Evolutionary conservation across 2,113 vertebrate species (phyloP).

Genomic region (Motacilla tschutschensis): DNA sequence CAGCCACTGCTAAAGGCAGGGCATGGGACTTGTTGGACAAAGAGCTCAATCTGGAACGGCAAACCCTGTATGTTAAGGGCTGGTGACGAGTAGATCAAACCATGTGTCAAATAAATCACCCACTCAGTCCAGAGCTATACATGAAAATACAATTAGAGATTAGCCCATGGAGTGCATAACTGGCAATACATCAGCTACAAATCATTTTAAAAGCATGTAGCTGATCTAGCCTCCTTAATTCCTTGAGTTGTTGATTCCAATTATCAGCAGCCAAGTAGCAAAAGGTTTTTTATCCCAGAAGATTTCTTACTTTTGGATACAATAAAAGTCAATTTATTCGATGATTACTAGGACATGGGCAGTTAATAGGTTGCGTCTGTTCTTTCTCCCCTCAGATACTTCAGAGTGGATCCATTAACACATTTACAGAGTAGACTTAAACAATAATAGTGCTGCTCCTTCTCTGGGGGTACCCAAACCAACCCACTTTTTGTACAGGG

Average conservation of each 20-base stretch:
- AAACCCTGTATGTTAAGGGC: background rate
- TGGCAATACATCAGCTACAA: constrained; percentile 53
- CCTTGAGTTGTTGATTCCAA: constrained; percentile 60
- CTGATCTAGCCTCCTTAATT: constrained; percentile 54
- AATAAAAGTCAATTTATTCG: constrained; percentile 67
- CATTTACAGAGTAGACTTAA: constrained; percentile 64
- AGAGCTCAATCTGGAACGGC: background rate
- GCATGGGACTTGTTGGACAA: background rate
- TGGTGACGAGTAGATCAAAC: constrained; percentile 30
- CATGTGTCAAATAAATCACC: constrained; percentile 47
- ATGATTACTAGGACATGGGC: constrained; percentile 56
- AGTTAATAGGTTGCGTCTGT: constrained; percentile 58
- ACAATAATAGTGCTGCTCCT: constrained; percentile 51
- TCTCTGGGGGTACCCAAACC: constrained; percentile 62
- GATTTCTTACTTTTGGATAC: constrained; percentile 61
- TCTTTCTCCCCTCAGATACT: constrained; percentile 51
- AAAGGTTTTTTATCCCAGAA: constrained; percentile 58
- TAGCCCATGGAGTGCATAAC: constrained; percentile 49
- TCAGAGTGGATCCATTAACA: constrained; percentile 64
- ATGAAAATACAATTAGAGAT: constrained; percentile 66
- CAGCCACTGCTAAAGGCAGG: background rate
- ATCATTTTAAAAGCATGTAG: constrained; percentile 57
- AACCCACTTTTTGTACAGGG: constrained; percentile 47
- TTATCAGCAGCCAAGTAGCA: constrained; percentile 58
- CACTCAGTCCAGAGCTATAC: constrained; percentile 50